phyloP scores from a whole-genome alignment of 2,113 vertebrate species.

The Piprites chloris region DNA sequence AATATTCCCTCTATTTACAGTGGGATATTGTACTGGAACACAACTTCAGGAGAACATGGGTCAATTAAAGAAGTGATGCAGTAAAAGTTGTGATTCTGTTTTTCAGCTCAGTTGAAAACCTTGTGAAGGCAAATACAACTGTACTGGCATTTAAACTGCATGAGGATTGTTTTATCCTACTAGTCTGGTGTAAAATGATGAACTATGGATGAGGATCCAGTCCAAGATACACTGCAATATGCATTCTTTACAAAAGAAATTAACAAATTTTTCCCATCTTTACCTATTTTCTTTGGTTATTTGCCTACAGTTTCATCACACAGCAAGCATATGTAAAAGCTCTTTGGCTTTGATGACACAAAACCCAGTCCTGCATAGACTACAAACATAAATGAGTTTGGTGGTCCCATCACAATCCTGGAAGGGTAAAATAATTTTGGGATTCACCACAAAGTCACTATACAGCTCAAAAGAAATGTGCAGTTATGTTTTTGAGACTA shows the following conservation, averaged over 20 bases:
- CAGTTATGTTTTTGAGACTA: background rate
- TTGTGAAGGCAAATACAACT: background rate
- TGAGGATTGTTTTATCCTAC: background rate
- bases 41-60: background rate
- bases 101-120: background rate
- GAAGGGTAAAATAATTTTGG: accelerated
- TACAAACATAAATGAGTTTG: background rate
- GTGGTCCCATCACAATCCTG: background rate
- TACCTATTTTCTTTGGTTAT: background rate
- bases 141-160: background rate
- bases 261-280: background rate
- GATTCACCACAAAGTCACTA: background rate
- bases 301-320: background rate
- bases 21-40: background rate
- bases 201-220: background rate
- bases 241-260: background rate
- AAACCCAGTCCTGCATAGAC: background rate
- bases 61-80: background rate
- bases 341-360: background rate
- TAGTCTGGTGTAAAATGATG: background rate
- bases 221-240: background rate
- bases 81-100: background rate
- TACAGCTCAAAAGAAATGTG: background rate
- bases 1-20: background rate
- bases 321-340: background rate